Conservation (phyloP, 2,888 invertebrate genomes). For the Punctoribates punctum region DNA sequence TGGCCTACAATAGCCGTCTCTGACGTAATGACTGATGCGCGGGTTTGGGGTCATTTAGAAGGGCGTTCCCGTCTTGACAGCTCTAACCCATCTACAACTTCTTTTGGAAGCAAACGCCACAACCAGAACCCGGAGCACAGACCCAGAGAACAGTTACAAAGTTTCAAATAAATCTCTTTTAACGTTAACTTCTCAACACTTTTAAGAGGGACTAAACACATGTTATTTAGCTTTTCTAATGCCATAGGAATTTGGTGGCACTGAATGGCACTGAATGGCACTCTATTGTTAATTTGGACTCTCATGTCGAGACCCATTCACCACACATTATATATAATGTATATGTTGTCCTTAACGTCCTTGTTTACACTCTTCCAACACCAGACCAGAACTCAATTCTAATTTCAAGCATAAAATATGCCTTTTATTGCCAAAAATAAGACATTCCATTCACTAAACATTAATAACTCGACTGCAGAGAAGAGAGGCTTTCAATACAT, state of each 20-base stretch:
- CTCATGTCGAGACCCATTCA: conserved; percentile 18
- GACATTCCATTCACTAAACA: neutral
- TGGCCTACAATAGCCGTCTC: conserved; percentile 5
- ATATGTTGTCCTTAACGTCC: neutral
- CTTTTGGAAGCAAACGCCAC: neutral
- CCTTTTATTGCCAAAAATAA: neutral
- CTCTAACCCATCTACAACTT: conserved; percentile 24
- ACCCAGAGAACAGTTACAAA: neutral
- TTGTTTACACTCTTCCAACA: neutral
- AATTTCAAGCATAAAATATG: neutral
- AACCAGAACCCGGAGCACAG: neutral
- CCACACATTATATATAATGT: conserved; percentile 24
- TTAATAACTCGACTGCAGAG: neutral
- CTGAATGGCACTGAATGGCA: too few relatives aligned
- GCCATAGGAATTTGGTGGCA: neutral
- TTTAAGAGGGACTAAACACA: conserved; percentile 15
- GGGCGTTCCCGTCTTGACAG: conserved; percentile 16
- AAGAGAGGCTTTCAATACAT: neutral
- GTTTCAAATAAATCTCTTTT: conserved; percentile 20
- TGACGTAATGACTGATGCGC: conserved; percentile 30
- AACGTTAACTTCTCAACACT: conserved; percentile 22
- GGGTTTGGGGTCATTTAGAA: neutral
- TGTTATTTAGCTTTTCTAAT: conserved; percentile 24
- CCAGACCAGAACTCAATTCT: neutral
- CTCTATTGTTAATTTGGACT: conserved; percentile 14